Percentiles rank a stretch among this genome's conserved stretches.
These are phyloP conservation scores for Nerophis ophidion DNA, from an alignment of 2,113 vertebrate genomes.

Conservation along the genomic window DNA sequence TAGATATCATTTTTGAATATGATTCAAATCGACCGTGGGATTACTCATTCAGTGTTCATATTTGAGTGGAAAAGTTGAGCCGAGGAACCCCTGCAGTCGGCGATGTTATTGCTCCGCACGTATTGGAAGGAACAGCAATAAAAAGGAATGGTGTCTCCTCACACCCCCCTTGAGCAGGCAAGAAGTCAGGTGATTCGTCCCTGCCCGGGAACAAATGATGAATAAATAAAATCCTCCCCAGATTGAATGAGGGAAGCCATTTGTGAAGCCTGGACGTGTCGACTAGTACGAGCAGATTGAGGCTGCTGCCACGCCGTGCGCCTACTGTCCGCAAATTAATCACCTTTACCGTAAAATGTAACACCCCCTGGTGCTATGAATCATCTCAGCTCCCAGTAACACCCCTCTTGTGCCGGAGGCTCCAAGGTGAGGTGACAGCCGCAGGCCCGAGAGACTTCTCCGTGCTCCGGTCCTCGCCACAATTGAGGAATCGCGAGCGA, in stretches of 20 bases:
- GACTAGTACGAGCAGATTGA: neutral
- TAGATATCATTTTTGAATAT: no score
- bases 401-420: neutral
- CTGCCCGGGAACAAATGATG: slow-evolving; percentile 54
- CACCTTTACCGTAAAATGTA: neutral
- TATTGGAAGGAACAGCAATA: no score
- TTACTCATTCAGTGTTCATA: no score
- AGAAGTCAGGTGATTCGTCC: neutral
- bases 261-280: slow-evolving; percentile 22
- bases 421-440: neutral
- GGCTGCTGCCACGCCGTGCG: neutral
- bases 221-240: slow-evolving; percentile 60
- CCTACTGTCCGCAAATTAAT: slow-evolving; percentile 4
- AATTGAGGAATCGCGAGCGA: slow-evolving; percentile 2
- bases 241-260: slow-evolving; percentile 44
- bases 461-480: neutral
- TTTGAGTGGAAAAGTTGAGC: no score
- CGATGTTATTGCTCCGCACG: no score
- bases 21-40: no score
- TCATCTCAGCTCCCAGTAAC: slow-evolving; percentile 7
- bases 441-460: no score
- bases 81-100: no score
- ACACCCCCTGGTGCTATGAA: slow-evolving; percentile 1
- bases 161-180: no score
- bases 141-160: no score